These are phyloP conservation scores for Rhinella marina DNA, from an alignment of 2,797 vertebrate species.

Conservation along the genomic window DNA sequence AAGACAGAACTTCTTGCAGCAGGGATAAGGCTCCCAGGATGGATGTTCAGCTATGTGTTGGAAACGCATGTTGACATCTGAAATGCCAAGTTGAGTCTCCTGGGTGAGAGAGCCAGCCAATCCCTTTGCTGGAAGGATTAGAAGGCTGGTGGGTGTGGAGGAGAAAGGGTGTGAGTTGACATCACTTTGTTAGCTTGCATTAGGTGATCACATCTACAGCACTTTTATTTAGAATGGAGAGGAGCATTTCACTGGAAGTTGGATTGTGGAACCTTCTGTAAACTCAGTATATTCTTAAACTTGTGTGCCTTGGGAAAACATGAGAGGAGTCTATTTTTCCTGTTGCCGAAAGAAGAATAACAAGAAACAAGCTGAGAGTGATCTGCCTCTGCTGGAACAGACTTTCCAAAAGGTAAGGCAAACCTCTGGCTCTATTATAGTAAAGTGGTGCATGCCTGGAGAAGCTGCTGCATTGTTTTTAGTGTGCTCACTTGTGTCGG, in stretches of 20 bases:
- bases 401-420: conserved; percentile 16
- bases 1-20: not conserved
- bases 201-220: not conserved
- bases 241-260: conserved; percentile 6
- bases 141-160: conserved; percentile 34
- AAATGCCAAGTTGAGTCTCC: conserved; percentile 41
- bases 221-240: conserved; percentile 7
- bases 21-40: not conserved
- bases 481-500: not conserved
- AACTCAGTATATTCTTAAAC: not conserved
- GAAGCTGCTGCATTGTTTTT: not conserved
- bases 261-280: not conserved
- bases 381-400: conserved; percentile 8
- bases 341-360: conserved; percentile 19
- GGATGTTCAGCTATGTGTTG: conserved; percentile 22
- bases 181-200: conserved; percentile 41
- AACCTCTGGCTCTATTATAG: not conserved
- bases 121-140: conserved; percentile 32
- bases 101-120: conserved; percentile 33
- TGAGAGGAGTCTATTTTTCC: conserved; percentile 32
- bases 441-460: not conserved
- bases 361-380: conserved; percentile 21
- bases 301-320: not conserved
- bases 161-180: conserved; percentile 34
- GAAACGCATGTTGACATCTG: conserved; percentile 42